Evolutionary conservation across 2,888 invertebrate genomes (phyloP), one percentile per base, ranked within the genome.

Genomic region (Heliconius aoede): DNA sequence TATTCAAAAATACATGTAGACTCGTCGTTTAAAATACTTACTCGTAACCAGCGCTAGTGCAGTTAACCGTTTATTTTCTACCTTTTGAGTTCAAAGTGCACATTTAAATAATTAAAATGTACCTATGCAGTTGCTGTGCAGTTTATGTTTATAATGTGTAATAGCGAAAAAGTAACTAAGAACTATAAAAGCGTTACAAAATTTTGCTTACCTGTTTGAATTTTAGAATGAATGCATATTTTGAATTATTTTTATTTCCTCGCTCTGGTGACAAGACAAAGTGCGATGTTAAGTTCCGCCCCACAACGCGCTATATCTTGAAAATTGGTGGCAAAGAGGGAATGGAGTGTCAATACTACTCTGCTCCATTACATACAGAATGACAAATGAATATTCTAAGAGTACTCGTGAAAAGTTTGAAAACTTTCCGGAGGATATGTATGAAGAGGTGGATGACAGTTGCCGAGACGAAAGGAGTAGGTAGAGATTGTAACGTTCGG

Each of bases 81-180:
- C 55, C 30, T 32, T 69, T 69, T 69, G 55, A 55, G n/a, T 55
- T 69, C 32, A 55, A 32, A 30, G 55, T 69, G 55, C 28, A 30
- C 30, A n/a, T 55, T 69, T 69, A 69, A 73, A 65, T 51, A 51
- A 73, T 64, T 73, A 51, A 73, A 64, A 30, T 55, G 28, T 21
- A 21, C 46, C 46, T 46, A 60, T 60, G 55, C 24, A 69, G 30
- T 32, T 30, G 7, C 30, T 69, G n/a, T 21, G 11, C 21, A n/a
- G n/a, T n/a, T 21, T 61, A 26, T 18, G 18, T 8, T 26, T 13
- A 4, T 40, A 13, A 40, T 40, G 18, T 46, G 18, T 46, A 46
- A 46, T 46, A 46, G 46, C 21, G 51, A n/a, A 55, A n/a, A 55
- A 55, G n/a, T n/a, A 55, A 55, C 21, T 46, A 5, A 46, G 18